Base-by-base conservation (phyloP, 2,113 vertebrate species). In the Meleagris gallopavo region DNA sequence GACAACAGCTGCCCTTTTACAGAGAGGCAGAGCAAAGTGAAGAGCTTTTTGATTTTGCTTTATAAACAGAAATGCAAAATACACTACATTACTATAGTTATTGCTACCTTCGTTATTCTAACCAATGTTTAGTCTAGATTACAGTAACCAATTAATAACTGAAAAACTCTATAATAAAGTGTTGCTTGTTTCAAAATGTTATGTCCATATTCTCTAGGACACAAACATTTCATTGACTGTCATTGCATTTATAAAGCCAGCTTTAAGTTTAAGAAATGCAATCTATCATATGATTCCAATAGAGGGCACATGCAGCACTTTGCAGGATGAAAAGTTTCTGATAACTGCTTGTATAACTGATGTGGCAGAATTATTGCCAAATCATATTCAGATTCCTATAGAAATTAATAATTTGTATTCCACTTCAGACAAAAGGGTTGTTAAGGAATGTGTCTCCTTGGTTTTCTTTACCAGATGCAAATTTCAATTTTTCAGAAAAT, bases 281-380 rank as follows among this genome's bases (percentile, higher is more conserved):
- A 14, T 54, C 60, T 17, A 43, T 29, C 11, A 2, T 13, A 8
- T 12, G 5, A n/a, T 90, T 88, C 88, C 93, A 89, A 77, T 3
- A 96, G 88, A 89, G 86, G 90, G 86, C 92, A 83, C 50, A 87
- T 75, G 27, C 4, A 72, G 43, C 41, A 72, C 60, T 84, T 57
- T 21, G 41, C 54, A 69, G 43, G 64, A 83, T 14, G 8, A 76
- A 72, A 75, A 32, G 24, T 11, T 50, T 58, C 67, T 60, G 10
- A 67, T 83, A 67, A 30, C 27, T 0, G 0, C 18, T 76, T 8
- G 30, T 67, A 29, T 43, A 52, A 70, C 8, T 25, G 20, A 45
- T 40, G 40, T 45, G 45, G 27, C 29, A 80, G 48, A 71, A 69
- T 32, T 48, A 36, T 43, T 72, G 18, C 40, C 38, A 52, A 69